Percentiles rank a stretch among this genome's conserved stretches.
Conservation (phyloP, 2,888 invertebrate species). For the Flexamia atlantica region DNA sequence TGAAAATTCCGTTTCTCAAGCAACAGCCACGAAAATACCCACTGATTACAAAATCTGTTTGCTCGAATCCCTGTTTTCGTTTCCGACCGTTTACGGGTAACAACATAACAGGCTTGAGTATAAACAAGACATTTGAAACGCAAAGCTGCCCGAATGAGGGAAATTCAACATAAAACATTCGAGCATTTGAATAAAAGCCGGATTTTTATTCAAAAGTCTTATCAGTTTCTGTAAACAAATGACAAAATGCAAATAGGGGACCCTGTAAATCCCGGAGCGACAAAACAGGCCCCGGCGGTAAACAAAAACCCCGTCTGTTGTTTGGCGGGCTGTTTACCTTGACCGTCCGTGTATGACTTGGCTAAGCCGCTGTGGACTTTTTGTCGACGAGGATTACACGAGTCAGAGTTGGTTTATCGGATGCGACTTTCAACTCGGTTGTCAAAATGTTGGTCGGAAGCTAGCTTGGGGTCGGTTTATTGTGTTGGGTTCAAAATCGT, state of each 20-base stretch:
- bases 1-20: too few species aligned
- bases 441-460: too few species aligned
- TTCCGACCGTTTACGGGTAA: background rate
- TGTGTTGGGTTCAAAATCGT: too few species aligned
- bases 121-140: background rate
- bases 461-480: too few species aligned
- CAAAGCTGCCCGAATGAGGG: background rate
- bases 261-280: constrained; percentile 9
- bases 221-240: constrained; percentile 34
- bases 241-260: constrained; percentile 38
- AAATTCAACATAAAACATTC: background rate
- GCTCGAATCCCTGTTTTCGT: background rate
- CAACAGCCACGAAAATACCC: too few species aligned
- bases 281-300: constrained; percentile 10
- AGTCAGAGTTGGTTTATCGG: background rate
- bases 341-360: background rate
- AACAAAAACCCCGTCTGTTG: constrained; percentile 38
- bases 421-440: background rate
- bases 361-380: constrained; percentile 7
- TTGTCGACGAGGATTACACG: constrained; percentile 13
- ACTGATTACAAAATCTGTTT: too few species aligned
- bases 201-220: constrained; percentile 14
- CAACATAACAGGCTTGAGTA: background rate
- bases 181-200: background rate
- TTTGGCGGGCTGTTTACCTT: constrained; percentile 24